Conservation (phyloP, 2,888 invertebrate species). For the Pammene fasciana region DNA sequence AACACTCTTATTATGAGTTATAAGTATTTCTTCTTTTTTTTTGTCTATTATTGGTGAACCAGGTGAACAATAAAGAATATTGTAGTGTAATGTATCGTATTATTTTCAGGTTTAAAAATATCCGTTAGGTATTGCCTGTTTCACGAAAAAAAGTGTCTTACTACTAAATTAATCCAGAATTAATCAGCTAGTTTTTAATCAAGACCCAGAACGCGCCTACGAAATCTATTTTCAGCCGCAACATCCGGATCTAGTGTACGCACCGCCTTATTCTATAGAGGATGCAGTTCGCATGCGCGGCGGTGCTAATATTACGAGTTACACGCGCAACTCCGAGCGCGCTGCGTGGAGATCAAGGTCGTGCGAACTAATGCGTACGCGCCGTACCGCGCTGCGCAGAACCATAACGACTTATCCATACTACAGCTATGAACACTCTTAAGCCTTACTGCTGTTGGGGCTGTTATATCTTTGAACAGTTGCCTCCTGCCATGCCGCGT, state of each 20-base stretch:
- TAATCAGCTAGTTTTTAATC: background rate
- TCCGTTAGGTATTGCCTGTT: too few species aligned
- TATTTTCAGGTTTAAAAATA: too few species aligned
- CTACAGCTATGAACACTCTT: background rate
- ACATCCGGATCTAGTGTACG: conserved; percentile 37
- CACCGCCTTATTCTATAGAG: conserved; percentile 35
- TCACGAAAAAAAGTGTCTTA: too few species aligned
- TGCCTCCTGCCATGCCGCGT: conserved; percentile 57
- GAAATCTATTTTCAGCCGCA: conserved; percentile 7
- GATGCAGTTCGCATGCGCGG: conserved; percentile 50
- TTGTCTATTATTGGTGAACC: too few species aligned
- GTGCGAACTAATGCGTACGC: conserved; percentile 66
- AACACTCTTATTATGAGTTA: too few species aligned
- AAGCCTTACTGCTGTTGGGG: background rate
- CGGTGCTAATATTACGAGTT: conserved; percentile 48
- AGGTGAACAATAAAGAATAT: too few species aligned
- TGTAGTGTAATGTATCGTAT: too few species aligned
- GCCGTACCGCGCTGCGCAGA: conserved; percentile 43
- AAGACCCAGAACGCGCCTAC: background rate
- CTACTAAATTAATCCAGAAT: too few species aligned
- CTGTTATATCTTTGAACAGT: conserved; percentile 59
- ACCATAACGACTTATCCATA: background rate
- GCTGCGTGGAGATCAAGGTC: conserved; percentile 81
- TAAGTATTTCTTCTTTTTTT: too few species aligned
- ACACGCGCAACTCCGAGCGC: conserved; percentile 71